Evolutionary conservation across 2,888 invertebrate species (phyloP), one percentile per base, ranked within the genome.

Genomic region (Yponomeuta cagnagella): DNA sequence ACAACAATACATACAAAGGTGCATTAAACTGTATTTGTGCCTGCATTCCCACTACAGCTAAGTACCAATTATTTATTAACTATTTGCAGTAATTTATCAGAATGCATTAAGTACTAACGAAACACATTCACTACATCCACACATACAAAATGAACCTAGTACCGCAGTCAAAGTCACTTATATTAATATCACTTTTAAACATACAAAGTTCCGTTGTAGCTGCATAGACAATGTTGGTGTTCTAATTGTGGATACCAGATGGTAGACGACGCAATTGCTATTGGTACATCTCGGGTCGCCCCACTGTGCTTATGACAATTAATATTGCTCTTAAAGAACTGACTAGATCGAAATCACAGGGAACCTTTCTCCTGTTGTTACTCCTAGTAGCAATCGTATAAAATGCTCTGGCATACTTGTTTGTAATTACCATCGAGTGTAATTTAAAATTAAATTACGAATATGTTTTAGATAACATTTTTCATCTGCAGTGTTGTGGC

Each of bases 111-210:
- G 74, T 79, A 79, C 75, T 73, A 74, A 79, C 73, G 73, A 76
- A 74, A 75, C 76, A 75, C 76, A 76, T 75, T 77, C 74, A 75
- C 77, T 75, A 79, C 75, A 78, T 78, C 75, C 83, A 82, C 80
- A 77, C 83, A 82, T 82, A 86, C 86, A 87, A 85, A 86, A 88
- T 85, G 87, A 89, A 89, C 84, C 84, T 87, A 88, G 80, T 85
- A 84, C 82, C 80, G 84, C 90, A 48, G 58, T 67, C 67, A 58
- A 15, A 33, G 3, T 15, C 52, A 31, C 70, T 89, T 90, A 90
- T 89, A 87, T 88, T 91, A 91, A 89, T 91, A 92, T 92, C 91
- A 91, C 91, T 89, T 90, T 87, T 85, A 83, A 80, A 84, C 87
- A 87, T 78, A 82, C 82, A 80, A 30, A 76, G 74, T 76, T 74